Percentiles rank a stretch among this genome's conserved stretches.
These are phyloP conservation scores for Coecobrya sp. DNA, from an alignment of 2,888 invertebrate genomes.

Conservation along the genomic window DNA sequence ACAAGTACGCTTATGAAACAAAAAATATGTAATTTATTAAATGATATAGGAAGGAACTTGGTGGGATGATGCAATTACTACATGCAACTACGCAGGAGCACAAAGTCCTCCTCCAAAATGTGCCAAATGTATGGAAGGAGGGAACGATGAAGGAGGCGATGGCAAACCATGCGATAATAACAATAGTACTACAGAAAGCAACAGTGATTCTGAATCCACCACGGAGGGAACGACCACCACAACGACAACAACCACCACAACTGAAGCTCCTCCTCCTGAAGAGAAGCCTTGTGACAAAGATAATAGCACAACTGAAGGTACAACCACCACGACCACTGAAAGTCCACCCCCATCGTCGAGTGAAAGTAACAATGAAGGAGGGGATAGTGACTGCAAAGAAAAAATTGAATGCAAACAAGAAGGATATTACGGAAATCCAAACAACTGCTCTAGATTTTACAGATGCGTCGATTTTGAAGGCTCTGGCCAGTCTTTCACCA, in stretches of 20 bases:
- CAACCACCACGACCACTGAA: slow-evolving; percentile 75
- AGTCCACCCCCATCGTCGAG: slow-evolving; percentile 69
- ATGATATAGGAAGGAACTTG: slow-evolving; percentile 84
- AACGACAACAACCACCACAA: slow-evolving; percentile 73
- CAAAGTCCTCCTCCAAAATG: slow-evolving; percentile 82
- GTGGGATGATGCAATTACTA: slow-evolving; percentile 82
- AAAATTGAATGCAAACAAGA: slow-evolving; percentile 80
- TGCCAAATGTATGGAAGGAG: slow-evolving; percentile 66
- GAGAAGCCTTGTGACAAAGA: slow-evolving; percentile 74
- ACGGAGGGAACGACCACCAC: slow-evolving; percentile 73
- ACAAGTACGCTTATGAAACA: too few relatives aligned
- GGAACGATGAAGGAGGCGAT: slow-evolving; percentile 72
- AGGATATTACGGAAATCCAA: slow-evolving; percentile 83
- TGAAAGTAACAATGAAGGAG: slow-evolving; percentile 35
- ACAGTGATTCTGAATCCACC: background rate
- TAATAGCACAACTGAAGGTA: slow-evolving; percentile 62
- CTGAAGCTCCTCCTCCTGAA: slow-evolving; percentile 3
- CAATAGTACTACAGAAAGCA: slow-evolving; percentile 63
- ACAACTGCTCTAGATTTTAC: slow-evolving; percentile 84
- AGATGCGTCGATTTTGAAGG: slow-evolving; percentile 84
- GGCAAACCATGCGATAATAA: slow-evolving; percentile 73
- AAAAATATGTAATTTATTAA: too few relatives aligned
- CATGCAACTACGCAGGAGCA: slow-evolving; percentile 83
- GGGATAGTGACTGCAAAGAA: slow-evolving; percentile 58
- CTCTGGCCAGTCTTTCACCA: slow-evolving; percentile 78